phyloP scores from a whole-genome alignment of 2,797 vertebrate species.

The Oreonectes daqikongensis region DNA sequence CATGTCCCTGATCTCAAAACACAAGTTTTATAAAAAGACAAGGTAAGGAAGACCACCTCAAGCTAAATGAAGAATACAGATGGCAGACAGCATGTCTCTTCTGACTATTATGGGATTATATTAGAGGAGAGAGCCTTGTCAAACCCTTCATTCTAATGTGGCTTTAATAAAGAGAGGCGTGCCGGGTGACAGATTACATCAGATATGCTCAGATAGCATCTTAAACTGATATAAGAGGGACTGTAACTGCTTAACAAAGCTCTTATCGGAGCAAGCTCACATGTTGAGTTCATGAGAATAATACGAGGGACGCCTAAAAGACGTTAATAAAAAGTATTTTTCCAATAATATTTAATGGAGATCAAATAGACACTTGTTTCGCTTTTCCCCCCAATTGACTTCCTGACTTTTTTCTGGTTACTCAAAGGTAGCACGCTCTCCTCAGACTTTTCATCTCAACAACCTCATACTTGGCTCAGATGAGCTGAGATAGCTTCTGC shows the following conservation, averaged over 20 bases:
- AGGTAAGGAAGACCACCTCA: no score
- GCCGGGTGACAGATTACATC: slow-evolving; percentile 45
- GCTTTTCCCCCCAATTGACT: no score
- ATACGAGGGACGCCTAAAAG: neutral
- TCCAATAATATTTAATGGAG: no score
- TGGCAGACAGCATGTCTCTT: slow-evolving; percentile 27
- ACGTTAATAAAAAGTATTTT: no score
- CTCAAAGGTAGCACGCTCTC: no score
- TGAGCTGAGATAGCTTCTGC: neutral
- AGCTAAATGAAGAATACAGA: neutral
- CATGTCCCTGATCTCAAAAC: no score
- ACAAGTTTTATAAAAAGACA: no score
- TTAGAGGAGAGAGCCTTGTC: slow-evolving; percentile 47
- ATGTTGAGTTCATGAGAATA: neutral
- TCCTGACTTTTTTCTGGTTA: no score
- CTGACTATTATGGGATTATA: slow-evolving; percentile 40
- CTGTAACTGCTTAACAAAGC: slow-evolving; percentile 43
- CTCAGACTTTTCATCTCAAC: neutral
- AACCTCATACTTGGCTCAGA: neutral
- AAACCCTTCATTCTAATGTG: slow-evolving; percentile 47
- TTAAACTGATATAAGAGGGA: slow-evolving; percentile 35
- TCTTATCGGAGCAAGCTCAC: neutral
- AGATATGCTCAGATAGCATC: slow-evolving; percentile 52
- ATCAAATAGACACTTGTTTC: no score
- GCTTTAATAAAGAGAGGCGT: slow-evolving; percentile 55